Conservation (phyloP, 2,797 vertebrate species). For the Pyrocephalus nanus region DNA sequence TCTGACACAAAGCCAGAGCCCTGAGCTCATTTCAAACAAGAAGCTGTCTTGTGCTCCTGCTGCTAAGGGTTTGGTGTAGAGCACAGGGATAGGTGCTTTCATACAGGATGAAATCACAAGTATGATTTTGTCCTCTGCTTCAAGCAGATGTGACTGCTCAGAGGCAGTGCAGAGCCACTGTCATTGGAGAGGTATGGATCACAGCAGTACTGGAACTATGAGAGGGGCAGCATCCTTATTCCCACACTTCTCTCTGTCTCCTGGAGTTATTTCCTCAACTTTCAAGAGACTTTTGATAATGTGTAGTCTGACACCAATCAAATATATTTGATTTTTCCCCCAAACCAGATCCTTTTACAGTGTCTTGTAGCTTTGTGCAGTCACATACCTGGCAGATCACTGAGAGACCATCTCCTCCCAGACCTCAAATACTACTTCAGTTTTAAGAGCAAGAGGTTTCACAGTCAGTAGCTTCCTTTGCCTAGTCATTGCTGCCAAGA, state of each 20-base stretch:
- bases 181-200: rapidly evolving
- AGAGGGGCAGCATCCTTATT: neutral
- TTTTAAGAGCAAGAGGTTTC: neutral
- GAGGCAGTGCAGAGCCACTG: neutral
- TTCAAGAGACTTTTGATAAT: neutral
- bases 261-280: neutral
- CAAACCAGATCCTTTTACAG: neutral
- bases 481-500: neutral
- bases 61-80: neutral
- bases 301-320: neutral
- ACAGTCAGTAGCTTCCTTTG: neutral
- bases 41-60: neutral
- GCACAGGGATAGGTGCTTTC: neutral
- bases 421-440: neutral
- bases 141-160: neutral
- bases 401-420: neutral
- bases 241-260: neutral
- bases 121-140: neutral
- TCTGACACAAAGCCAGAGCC: neutral
- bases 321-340: neutral
- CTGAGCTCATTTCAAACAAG: neutral
- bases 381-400: neutral
- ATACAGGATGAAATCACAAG: neutral
- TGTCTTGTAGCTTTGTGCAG: neutral
- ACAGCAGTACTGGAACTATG: neutral